Evolutionary conservation across 2,797 vertebrate genomes (phyloP).

Genomic region (Aulostomus chinensis): DNA sequence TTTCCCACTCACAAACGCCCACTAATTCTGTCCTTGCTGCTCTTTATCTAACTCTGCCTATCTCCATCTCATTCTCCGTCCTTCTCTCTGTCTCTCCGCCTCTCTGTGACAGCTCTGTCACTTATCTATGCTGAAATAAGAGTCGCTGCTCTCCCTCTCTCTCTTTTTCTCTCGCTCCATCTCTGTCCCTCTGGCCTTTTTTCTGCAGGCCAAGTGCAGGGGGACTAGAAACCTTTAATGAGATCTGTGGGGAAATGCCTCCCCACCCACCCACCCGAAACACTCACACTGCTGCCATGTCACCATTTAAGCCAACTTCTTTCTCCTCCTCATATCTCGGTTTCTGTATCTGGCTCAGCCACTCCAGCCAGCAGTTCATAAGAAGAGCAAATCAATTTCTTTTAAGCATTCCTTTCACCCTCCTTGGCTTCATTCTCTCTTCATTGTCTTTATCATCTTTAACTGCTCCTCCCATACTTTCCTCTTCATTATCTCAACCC

Average conservation of each 20-base stretch:
- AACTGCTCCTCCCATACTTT: no score
- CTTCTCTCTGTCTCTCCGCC: slow-evolving; percentile 13
- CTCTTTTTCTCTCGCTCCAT: slow-evolving; percentile 9
- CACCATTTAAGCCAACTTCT: slow-evolving; percentile 32
- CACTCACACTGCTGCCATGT: slow-evolving; percentile 6
- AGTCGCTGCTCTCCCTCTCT: slow-evolving; percentile 7
- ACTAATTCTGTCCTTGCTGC: slow-evolving; percentile 58
- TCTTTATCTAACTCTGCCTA: slow-evolving; percentile 52
- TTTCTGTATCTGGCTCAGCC: slow-evolving; percentile 5
- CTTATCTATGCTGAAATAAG: slow-evolving; percentile 45
- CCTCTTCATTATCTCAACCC: no score
- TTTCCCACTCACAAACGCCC: slow-evolving; percentile 67
- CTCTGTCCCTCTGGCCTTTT: slow-evolving; percentile 51
- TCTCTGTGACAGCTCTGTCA: slow-evolving; percentile 36
- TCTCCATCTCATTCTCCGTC: slow-evolving; percentile 44
- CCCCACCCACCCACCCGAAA: slow-evolving; percentile 9
- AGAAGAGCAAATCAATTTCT: slow-evolving; percentile 15
- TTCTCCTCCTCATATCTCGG: slow-evolving; percentile 12
- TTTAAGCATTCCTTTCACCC: slow-evolving; percentile 17
- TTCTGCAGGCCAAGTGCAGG: slow-evolving; percentile 54
- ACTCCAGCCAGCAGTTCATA: slow-evolving; percentile 16
- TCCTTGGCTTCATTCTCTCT: slow-evolving; percentile 2
- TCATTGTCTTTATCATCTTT: no score
- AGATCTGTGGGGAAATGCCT: slow-evolving; percentile 74
- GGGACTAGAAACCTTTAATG: slow-evolving; percentile 72